Percentiles rank a stretch among this genome's conserved stretches.
phyloP scores from a whole-genome alignment of 2,797 vertebrate species.

The Sebastes diploproa region DNA sequence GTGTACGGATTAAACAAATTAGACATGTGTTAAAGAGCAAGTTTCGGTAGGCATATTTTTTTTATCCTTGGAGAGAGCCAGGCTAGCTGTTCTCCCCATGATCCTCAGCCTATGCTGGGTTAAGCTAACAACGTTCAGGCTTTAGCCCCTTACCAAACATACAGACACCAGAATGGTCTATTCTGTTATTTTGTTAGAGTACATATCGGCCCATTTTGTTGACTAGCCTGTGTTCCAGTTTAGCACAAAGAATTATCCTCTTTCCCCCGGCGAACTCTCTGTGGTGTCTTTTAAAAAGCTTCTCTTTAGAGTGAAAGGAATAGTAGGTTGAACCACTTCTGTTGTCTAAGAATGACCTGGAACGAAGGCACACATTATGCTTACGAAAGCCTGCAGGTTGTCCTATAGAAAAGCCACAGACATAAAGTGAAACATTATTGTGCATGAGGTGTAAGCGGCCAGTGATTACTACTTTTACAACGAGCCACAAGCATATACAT shows the following conservation, averaged over 20 bases:
- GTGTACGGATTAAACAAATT: too few species aligned
- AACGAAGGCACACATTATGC: neutral
- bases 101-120: too few species aligned
- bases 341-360: neutral
- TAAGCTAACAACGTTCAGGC: too few species aligned
- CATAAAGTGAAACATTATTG: neutral
- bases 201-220: neutral
- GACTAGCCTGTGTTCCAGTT: neutral
- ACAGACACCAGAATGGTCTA: neutral
- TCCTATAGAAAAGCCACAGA: neutral
- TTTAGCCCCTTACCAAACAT: neutral
- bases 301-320: neutral
- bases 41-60: too few species aligned
- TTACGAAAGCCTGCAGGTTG: neutral
- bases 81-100: too few species aligned
- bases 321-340: slow-evolving; percentile 31
- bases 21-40: too few species aligned
- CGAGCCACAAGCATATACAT: neutral
- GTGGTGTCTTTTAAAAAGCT: neutral
- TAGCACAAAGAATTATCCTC: neutral
- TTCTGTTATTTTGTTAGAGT: neutral
- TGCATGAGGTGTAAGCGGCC: neutral
- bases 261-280: neutral
- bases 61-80: too few species aligned
- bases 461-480: neutral